Evolutionary conservation across 2,113 vertebrate genomes (phyloP).

Genomic region (Pseudorasbora parva): DNA sequence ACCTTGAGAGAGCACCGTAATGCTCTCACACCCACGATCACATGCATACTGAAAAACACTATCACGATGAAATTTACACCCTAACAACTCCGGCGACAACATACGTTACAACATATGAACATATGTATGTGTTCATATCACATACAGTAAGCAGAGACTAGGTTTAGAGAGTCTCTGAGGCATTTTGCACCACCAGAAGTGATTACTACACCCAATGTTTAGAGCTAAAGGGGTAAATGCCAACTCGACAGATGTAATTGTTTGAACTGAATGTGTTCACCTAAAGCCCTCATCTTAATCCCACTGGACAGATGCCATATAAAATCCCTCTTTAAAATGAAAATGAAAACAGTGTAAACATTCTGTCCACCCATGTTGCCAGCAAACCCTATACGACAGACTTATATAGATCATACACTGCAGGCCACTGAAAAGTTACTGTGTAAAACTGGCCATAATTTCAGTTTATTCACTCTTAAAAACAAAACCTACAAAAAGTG

Average conservation of each 20-base stretch:
- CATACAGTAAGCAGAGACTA: neutral
- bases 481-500: conserved; percentile 6
- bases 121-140: neutral
- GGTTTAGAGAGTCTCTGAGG: neutral
- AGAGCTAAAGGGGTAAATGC: neutral
- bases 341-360: conserved; percentile 49
- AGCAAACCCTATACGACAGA: conserved; percentile 8
- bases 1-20: conserved; percentile 1
- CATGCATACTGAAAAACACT: conserved; percentile 6
- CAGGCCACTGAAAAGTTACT: neutral
- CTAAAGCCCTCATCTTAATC: conserved; percentile 34
- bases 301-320: conserved; percentile 14
- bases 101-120: conserved; percentile 22
- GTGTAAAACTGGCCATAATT: conserved; percentile 5
- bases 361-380: neutral
- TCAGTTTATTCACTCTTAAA: neutral
- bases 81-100: conserved; percentile 12
- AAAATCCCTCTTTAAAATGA: conserved; percentile 40
- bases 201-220: neutral
- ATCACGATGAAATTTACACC: neutral
- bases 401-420: neutral
- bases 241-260: conserved; percentile 27
- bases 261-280: conserved; percentile 47
- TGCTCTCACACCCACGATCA: conserved; percentile 18
- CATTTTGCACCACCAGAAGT: neutral